Base-by-base conservation (phyloP, 2,113 vertebrate genomes). In the Labeo rohita region DNA sequence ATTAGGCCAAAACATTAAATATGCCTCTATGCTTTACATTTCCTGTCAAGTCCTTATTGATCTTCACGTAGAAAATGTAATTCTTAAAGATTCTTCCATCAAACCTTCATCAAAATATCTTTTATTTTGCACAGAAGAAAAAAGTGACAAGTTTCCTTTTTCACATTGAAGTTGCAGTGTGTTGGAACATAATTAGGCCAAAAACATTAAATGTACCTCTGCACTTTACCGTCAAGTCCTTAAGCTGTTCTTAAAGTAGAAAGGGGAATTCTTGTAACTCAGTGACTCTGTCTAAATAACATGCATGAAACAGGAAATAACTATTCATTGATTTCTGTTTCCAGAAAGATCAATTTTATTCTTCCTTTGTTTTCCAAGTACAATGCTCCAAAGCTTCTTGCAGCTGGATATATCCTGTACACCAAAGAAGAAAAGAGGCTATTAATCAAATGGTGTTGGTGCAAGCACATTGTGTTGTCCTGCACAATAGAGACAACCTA, bases 291-390 rank as follows among this genome's bases (percentile, higher is more conserved):
- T 92, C 84, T 90, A 92, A 93, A 93, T 92, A 93, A 94, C 94
- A 93, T 91, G 91, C 92, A 92, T 89, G 90, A 90, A 94, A 95
- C 93, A 94, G 95, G 95, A 95, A 95, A 95, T 95, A 92, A 93
- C 93, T 91, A 94, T 92, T 90, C 93, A 95, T 95, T 95, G 95
- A 96, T 96, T 95, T 95, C 93, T 93, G 92, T 93, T 94, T 95
- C 92, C 93, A 92, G 91, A 94, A 94, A 94, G 94, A 96, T 96
- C 95, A 94, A 96, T 95, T 95, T 94, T 93, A 93, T 94, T 95
- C 92, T 95, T 94, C 94, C 92, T 95, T 95, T 95, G 95, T 95
- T 95, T 95, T 94, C 93, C 88, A 92, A 94, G 93, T 92, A 95
- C 94, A 95, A 94, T 95, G 92, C 92, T 92, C 91, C 92, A 93